phyloP scores from a whole-genome alignment of 2,888 invertebrate genomes.

The Drosophila histrio region DNA sequence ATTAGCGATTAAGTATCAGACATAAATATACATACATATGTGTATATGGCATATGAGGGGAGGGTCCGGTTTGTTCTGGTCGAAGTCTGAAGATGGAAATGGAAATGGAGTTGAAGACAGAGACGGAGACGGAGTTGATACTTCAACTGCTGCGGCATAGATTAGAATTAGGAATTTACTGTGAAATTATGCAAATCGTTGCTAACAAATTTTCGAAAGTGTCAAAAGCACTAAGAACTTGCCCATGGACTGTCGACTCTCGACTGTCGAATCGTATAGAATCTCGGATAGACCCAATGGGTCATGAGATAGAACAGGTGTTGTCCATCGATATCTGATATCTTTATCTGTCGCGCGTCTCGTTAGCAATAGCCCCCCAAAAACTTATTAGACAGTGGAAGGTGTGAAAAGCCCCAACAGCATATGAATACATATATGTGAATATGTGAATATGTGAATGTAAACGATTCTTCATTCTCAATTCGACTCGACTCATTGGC shows the following conservation, averaged over 20 bases:
- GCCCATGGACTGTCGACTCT: constrained; percentile 2
- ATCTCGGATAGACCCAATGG: constrained; percentile 9
- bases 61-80: background rate
- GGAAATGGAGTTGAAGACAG: background rate
- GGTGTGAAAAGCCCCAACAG: constrained; percentile 62
- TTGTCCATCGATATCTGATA: constrained; percentile 60
- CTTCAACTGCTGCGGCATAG: constrained; percentile 40
- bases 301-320: constrained; percentile 35
- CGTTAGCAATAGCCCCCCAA: constrained; percentile 47
- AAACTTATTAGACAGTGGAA: constrained; percentile 54
- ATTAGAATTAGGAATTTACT: constrained; percentile 73
- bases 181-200: constrained; percentile 76
- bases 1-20: constrained; percentile 73
- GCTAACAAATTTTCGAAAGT: constrained; percentile 74
- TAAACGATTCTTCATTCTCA: constrained; percentile 40
- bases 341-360: constrained; percentile 58
- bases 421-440: background rate
- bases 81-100: background rate
- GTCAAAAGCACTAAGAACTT: constrained; percentile 64
- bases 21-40: constrained; percentile 48
- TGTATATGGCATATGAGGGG: background rate
- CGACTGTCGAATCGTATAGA: background rate
- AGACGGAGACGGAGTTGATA: constrained; percentile 3
- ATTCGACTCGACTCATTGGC: constrained; percentile 47
- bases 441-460: constrained; percentile 32